Conservation (phyloP, 2,113 vertebrate genomes). For the Dipodomys ordii region DNA sequence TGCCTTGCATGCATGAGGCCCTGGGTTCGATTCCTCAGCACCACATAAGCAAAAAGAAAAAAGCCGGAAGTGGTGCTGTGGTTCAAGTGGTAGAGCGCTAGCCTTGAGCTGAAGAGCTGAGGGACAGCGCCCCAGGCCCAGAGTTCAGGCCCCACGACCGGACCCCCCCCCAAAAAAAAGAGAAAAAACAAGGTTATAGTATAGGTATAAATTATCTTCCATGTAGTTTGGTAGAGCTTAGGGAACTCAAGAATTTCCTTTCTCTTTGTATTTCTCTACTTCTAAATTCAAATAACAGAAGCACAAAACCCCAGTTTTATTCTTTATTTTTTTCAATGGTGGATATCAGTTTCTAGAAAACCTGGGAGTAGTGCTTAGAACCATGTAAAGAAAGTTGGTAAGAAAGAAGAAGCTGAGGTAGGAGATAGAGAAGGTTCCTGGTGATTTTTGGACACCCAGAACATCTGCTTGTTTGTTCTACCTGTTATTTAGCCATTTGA, state of each 20-base stretch:
- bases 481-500: background rate
- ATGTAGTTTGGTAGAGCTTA: background rate
- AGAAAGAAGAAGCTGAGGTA: background rate
- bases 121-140: no score
- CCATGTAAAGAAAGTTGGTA: background rate
- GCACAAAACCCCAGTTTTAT: background rate
- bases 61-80: no score
- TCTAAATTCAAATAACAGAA: background rate
- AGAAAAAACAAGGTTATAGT: background rate
- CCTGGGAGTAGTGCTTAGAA: background rate
- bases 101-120: no score
- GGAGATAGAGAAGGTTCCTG: background rate
- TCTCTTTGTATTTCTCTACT: constrained; percentile 31
- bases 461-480: background rate
- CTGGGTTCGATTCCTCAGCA: no score
- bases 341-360: background rate
- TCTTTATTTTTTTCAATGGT: background rate
- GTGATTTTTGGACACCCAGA: background rate
- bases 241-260: constrained; percentile 12
- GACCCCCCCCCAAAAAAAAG: no score
- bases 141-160: no score
- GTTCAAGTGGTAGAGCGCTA: no score
- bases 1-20: no score
- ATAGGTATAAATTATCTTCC: background rate
- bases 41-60: no score